phyloP scores from a whole-genome alignment of 1,140 invertebrate species.

The Nymphalis io region DNA sequence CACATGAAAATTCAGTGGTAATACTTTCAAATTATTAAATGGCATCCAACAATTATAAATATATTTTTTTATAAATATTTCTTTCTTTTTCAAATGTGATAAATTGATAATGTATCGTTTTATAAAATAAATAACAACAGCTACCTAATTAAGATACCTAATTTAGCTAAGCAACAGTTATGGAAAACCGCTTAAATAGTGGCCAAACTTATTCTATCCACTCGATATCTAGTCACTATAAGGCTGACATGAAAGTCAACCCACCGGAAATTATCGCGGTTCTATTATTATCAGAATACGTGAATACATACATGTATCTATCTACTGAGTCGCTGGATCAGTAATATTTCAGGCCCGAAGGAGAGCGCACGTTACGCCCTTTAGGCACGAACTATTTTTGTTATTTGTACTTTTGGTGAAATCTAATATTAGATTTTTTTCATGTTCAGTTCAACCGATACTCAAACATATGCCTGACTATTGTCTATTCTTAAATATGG shows the following conservation, averaged over 20 bases:
- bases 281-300: constrained; percentile 33
- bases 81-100: too few species aligned
- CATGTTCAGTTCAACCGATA: not conserved
- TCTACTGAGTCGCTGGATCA: constrained; percentile 49
- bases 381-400: constrained; percentile 14
- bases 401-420: constrained; percentile 19
- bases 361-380: constrained; percentile 47
- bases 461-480: not conserved
- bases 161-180: too few species aligned
- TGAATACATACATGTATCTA: constrained; percentile 41
- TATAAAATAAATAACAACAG: too few species aligned
- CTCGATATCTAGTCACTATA: not conserved
- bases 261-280: constrained; percentile 27
- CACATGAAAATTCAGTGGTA: too few species aligned
- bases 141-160: too few species aligned
- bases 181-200: not conserved
- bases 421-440: constrained; percentile 21
- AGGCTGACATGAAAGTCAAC: constrained; percentile 44
- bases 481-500: not conserved
- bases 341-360: constrained; percentile 56
- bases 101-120: too few species aligned
- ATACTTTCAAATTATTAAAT: too few species aligned
- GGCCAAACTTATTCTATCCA: constrained; percentile 12
- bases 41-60: too few species aligned
- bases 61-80: too few species aligned